Evolutionary conservation across 2,888 invertebrate species (phyloP), one percentile per base, ranked within the genome.

Genomic region (Cephalotes varians): DNA sequence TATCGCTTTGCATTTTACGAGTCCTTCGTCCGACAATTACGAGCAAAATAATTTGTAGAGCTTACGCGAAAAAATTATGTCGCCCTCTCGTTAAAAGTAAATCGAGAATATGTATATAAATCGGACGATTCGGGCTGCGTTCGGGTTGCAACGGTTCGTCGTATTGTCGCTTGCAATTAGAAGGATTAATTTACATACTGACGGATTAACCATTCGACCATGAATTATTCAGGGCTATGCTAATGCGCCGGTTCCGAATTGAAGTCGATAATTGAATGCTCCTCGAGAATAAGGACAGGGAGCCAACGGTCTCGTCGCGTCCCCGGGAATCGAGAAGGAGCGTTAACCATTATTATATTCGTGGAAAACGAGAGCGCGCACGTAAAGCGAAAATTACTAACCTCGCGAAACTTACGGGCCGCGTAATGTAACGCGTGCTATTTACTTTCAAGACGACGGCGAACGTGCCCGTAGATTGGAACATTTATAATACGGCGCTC

Each of bases 201-300:
- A 90, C 87, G 93, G 93, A 94, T 93, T 93, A 93, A 93, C 93
- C 90, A 91, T 91, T 92, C 90, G 88, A 77, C 88, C 87, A 94
- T 94, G 93, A 93, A 94, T 94, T 92, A 94, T 94, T 94, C 94
- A 94, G 86, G 87, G 86, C 82, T 88, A 94, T 93, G 93, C 92
- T 93, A 94, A 93, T 93, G 88, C 69, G 67, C 69, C 81, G 84
- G 76, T 87, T 83, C 88, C 86, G 87, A 88, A 91, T 88, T 85
- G 87, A 90, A 91, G 90, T 91, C 90, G 88, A 91, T 91, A 91
- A 91, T 91, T 90, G 90, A 79, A 84, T 82, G 82, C 83, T 74
- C 71, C 83, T 88, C 82, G 86, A 82, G 85, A 84, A 81, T 73
- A 81, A 82, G 83, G 77, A 81, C 79, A 77, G 79, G 34, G 28